phyloP scores from a whole-genome alignment of 2,888 invertebrate genomes.

The Drosophila ustulata region DNA sequence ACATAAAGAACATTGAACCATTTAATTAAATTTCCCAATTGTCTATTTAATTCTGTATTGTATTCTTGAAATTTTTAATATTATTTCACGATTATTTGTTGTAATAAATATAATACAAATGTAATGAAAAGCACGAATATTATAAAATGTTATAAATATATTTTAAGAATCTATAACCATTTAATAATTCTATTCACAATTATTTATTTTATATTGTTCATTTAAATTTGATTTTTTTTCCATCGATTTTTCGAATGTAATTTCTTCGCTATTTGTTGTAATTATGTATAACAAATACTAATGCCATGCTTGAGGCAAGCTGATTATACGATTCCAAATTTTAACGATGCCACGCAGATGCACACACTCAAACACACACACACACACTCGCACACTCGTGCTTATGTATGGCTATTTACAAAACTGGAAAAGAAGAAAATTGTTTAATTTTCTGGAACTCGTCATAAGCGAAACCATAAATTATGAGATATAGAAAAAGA shows the following conservation, averaged over 20 bases:
- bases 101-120: too few relatives aligned
- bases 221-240: too few relatives aligned
- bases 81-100: too few relatives aligned
- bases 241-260: background rate
- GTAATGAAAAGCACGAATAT: too few relatives aligned
- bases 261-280: constrained; percentile 29
- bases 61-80: too few relatives aligned
- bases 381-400: constrained; percentile 14
- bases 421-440: constrained; percentile 66
- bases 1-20: too few relatives aligned
- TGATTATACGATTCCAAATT: constrained; percentile 55
- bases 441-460: constrained; percentile 84
- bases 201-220: too few relatives aligned
- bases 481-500: constrained; percentile 63
- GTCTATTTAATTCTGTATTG: too few relatives aligned
- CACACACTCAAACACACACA: constrained; percentile 22
- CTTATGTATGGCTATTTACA: constrained; percentile 44
- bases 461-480: constrained; percentile 83
- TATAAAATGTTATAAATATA: too few relatives aligned
- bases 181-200: too few relatives aligned
- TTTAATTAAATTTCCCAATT: too few relatives aligned
- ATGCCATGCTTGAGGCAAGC: constrained; percentile 33
- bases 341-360: constrained; percentile 34
- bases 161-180: too few relatives aligned
- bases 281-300: constrained; percentile 40